phyloP scores from a whole-genome alignment of 2,888 invertebrate genomes.

The Catocala nupta region DNA sequence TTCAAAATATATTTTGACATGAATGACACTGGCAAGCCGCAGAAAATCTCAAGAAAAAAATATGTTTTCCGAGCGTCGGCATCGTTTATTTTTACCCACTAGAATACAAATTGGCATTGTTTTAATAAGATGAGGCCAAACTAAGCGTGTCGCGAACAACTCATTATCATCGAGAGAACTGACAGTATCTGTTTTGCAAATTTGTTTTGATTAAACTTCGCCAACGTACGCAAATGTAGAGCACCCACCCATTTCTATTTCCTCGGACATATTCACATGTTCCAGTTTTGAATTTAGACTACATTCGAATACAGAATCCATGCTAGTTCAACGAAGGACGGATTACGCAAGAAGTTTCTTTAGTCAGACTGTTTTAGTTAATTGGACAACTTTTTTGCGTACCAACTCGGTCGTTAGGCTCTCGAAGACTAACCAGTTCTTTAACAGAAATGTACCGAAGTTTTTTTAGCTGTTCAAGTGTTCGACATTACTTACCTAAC shows the following conservation, averaged over 20 bases:
- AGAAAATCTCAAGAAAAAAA: constrained; percentile 44
- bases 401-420: constrained; percentile 29
- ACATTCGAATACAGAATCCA: constrained; percentile 17
- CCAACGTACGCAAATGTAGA: constrained; percentile 34
- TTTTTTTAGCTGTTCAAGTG: constrained; percentile 33
- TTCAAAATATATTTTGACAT: constrained; percentile 36
- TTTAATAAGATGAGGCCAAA: constrained; percentile 55
- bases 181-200: constrained; percentile 49
- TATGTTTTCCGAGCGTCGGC: constrained; percentile 52
- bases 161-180: constrained; percentile 50
- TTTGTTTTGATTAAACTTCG: constrained; percentile 55
- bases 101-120: constrained; percentile 59
- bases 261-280: not conserved
- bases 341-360: constrained; percentile 39
- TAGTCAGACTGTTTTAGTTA: constrained; percentile 42
- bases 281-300: constrained; percentile 14
- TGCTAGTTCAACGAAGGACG: constrained; percentile 40
- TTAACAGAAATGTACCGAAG: constrained; percentile 36
- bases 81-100: constrained; percentile 55
- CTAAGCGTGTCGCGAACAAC: constrained; percentile 56
- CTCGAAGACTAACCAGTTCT: constrained; percentile 50
- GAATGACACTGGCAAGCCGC: constrained; percentile 42
- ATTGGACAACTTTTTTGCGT: constrained; percentile 51
- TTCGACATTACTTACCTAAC: constrained; percentile 27
- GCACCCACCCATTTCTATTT: not conserved